Evolutionary conservation across 2,797 vertebrate species (phyloP), one percentile per base, ranked within the genome.

Genomic region (Spinibarbus caldwelli): DNA sequence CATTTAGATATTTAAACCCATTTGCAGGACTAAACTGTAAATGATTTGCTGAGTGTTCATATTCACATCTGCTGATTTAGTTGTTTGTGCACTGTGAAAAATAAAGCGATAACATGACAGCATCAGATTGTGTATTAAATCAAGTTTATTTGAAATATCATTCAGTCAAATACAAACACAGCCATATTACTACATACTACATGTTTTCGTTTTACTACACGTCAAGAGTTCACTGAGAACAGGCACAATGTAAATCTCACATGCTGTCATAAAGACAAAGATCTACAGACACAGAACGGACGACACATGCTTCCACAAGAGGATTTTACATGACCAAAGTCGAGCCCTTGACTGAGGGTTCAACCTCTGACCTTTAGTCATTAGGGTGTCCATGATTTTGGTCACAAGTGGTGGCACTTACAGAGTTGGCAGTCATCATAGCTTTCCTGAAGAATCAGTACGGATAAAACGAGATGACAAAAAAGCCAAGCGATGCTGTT

Each of bases 341-440:
- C 84, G 84, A 90, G 89, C 87, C 87, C 89, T 90, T 90, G 82
- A 73, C 47, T 54, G 89, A 88, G 86, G 86, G 87, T 88, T 86
- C 87, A 88, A 87, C 87, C 87, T 87, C 89, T 87, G 70, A 87
- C 81, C 71, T 82, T 87, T 86, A 86, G 89, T 88, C 82, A 57
- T 88, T 86, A 82, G 43, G 45, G 89, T 90, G 87, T 88, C 89
- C 86, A 88, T 83, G 79, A 86, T 87, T 90, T 90, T 90, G 89
- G 87, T 90, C 87, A 90, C 84, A 87, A 57, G 79, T 90, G 84
- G 89, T 90, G 89, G 89, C 87, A 90, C 89, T 90, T 90, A 90
- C 86, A 88, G 85, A 90, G 89, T 90, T 90, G 89, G 89, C 89
- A 90, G 89, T 90, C 89, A 88, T 90, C 89, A 83, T 90, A 90